Evolutionary conservation across 2,113 vertebrate genomes (phyloP).

Genomic region (Catharus fuscescens): DNA sequence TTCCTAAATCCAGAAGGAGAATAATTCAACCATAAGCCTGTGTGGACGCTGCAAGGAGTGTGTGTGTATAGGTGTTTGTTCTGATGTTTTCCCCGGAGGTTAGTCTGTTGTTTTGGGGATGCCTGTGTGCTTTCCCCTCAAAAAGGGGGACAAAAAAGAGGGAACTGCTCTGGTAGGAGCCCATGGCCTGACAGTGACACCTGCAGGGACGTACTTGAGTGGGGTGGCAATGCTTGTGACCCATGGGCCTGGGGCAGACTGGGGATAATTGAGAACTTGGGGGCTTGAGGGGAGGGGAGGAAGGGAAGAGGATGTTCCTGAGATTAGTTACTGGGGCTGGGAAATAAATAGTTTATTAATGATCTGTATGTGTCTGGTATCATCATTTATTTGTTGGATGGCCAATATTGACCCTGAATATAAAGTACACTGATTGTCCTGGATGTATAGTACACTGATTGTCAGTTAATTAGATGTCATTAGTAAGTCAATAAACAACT

Average conservation of each 20-base stretch:
- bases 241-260: fast-evolving
- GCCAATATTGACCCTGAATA: background rate
- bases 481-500: background rate
- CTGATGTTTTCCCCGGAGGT: background rate
- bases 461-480: background rate
- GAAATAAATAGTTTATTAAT: background rate
- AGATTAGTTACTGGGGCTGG: background rate
- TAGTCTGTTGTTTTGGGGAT: background rate
- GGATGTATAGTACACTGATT: background rate
- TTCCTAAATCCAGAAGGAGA: background rate
- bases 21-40: background rate
- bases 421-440: background rate
- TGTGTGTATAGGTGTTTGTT: background rate
- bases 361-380: background rate
- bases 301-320: fast-evolving
- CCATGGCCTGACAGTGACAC: background rate
- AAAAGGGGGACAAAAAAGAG: background rate
- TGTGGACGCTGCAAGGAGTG: background rate
- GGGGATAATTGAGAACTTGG: too few species aligned
- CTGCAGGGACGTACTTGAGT: fast-evolving
- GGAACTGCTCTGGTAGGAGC: background rate
- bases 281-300: fast-evolving
- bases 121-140: too few species aligned
- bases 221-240: background rate
- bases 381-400: background rate